Evolutionary conservation across 2,797 vertebrate species (phyloP).

Genomic region (Hippopotamyrus pictus): DNA sequence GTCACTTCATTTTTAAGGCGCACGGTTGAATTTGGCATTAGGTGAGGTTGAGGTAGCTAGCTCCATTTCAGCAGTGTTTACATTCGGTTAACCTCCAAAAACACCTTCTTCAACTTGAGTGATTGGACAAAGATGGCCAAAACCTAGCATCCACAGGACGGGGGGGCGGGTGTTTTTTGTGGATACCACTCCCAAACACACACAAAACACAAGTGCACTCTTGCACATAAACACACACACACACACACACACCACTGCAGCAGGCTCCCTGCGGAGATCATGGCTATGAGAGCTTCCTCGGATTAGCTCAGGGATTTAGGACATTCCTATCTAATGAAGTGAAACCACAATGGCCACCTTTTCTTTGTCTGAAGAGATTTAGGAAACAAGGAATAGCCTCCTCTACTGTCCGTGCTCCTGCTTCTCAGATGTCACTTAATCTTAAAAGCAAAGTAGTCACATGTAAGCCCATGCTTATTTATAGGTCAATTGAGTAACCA

Average conservation of each 20-base stretch:
- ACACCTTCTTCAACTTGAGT: constrained; percentile 3
- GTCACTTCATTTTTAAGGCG: not conserved
- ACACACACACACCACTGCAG: constrained; percentile 21
- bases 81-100: not conserved
- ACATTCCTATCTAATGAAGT: constrained; percentile 43
- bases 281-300: constrained; percentile 40
- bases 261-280: constrained; percentile 36
- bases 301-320: constrained; percentile 36
- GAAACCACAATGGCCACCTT: constrained; percentile 35
- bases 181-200: not conserved
- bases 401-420: constrained; percentile 41
- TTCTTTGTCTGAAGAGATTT: constrained; percentile 56
- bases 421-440: not conserved
- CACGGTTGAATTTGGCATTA: not conserved
- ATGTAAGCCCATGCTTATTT: not conserved
- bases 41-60: not conserved
- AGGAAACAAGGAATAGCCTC: constrained; percentile 46
- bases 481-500: not conserved
- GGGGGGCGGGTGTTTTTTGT: not conserved
- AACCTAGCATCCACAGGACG: not conserved
- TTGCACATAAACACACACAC: not conserved
- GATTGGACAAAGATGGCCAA: not conserved
- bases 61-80: not conserved
- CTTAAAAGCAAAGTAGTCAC: not conserved
- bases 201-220: not conserved